These are phyloP conservation scores for Podocnemis expansa DNA, from an alignment of 2,113 vertebrate species.

Conservation along the genomic window DNA sequence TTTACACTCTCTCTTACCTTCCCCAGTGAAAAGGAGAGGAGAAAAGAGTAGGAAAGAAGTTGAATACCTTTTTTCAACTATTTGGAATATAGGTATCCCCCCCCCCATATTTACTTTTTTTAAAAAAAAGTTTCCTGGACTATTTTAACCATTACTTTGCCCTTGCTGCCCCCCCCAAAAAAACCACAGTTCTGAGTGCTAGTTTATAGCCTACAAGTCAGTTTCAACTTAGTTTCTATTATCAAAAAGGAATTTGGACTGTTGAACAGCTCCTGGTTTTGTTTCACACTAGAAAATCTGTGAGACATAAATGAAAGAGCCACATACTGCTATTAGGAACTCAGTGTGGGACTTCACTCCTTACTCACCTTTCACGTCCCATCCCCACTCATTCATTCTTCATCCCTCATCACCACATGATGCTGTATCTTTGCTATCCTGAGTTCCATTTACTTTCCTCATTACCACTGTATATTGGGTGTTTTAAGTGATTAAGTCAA, in stretches of 20 bases:
- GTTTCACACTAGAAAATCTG: not conserved
- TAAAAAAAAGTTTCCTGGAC: not conserved
- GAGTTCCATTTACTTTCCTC: not conserved
- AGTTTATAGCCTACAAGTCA: not conserved
- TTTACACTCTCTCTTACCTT: no score
- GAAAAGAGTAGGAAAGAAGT: not conserved
- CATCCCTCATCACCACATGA: rapidly evolving
- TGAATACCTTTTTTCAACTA: not conserved
- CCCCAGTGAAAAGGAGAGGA: not conserved
- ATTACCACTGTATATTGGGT: not conserved
- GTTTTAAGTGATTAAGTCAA: not conserved
- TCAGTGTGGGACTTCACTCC: not conserved
- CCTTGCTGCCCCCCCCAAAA: not conserved
- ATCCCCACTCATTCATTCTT: not conserved
- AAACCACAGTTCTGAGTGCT: not conserved
- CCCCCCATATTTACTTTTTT: no score
- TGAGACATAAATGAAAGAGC: not conserved
- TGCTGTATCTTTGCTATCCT: not conserved
- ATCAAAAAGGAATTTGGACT: not conserved
- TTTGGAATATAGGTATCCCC: constrained; percentile 8
- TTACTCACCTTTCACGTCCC: no score
- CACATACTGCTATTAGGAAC: not conserved
- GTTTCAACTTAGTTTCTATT: constrained; percentile 14
- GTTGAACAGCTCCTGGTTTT: not conserved
- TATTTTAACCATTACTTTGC: not conserved